Evolutionary conservation across 2,888 invertebrate genomes (phyloP).

Genomic region (Argynnis bischoffii): DNA sequence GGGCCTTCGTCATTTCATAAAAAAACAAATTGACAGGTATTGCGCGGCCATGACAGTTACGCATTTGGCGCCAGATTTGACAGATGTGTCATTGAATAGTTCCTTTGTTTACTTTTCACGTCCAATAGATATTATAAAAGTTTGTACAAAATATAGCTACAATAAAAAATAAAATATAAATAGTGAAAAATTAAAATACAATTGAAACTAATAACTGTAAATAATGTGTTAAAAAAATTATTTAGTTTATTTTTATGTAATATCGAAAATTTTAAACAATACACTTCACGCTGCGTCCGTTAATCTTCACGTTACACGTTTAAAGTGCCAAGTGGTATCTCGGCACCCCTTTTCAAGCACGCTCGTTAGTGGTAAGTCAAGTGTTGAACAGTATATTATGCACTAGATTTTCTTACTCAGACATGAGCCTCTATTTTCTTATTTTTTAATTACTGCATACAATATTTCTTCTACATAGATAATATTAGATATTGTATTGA

Average conservation of each 20-base stretch:
- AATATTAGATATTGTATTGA: too few species aligned
- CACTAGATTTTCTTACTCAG: neutral
- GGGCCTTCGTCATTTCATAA: slow-evolving; percentile 47
- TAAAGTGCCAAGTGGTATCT: slow-evolving; percentile 14
- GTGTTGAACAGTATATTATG: slow-evolving; percentile 1
- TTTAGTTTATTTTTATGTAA: slow-evolving; percentile 3
- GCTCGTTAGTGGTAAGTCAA: slow-evolving; percentile 7
- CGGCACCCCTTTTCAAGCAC: slow-evolving; percentile 9
- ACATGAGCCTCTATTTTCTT: too few species aligned
- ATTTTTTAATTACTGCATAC: too few species aligned
- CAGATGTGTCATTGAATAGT: slow-evolving; percentile 41
- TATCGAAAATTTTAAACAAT: neutral
- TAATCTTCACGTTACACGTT: slow-evolving; percentile 10
- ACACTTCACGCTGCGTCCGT: neutral
- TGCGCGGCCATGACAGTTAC: slow-evolving; percentile 43
- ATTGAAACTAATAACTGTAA: too few species aligned
- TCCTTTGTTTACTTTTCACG: slow-evolving; percentile 25
- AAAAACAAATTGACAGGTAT: slow-evolving; percentile 46
- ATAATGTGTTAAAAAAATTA: too few species aligned
- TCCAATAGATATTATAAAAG: neutral
- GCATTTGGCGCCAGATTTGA: slow-evolving; percentile 44
- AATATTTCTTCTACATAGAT: too few species aligned
- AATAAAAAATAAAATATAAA: too few species aligned
- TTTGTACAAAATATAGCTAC: neutral
- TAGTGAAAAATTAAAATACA: too few species aligned